A percentile compares a stretch with the other conserved stretches of the same genome.
phyloP scores from a whole-genome alignment of 2,888 invertebrate species.

The Patella pellucida region DNA sequence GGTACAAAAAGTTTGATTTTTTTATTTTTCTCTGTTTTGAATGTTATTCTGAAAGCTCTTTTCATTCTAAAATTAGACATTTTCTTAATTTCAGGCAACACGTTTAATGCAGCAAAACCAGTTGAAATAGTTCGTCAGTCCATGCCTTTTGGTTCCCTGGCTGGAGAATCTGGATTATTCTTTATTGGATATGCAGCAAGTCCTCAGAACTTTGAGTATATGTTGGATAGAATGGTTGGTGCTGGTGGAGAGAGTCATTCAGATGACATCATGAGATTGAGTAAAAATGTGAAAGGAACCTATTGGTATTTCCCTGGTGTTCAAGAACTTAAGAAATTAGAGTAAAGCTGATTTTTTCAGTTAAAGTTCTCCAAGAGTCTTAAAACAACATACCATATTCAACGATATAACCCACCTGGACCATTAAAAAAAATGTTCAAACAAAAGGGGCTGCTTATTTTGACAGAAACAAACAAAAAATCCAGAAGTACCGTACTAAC shows the following conservation, averaged over 20 bases:
- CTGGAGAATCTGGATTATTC: slow-evolving; percentile 66
- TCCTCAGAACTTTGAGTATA: slow-evolving; percentile 67
- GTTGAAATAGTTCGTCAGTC: slow-evolving; percentile 70
- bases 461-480: too few species aligned
- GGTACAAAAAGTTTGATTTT: too few species aligned
- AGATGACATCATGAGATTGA: slow-evolving; percentile 69
- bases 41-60: not conserved
- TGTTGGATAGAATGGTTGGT: slow-evolving; percentile 71
- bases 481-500: too few species aligned
- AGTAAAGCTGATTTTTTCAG: slow-evolving; percentile 18
- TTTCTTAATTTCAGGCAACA: slow-evolving; percentile 52
- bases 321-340: slow-evolving; percentile 59
- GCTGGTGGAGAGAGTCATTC: slow-evolving; percentile 58
- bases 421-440: too few species aligned
- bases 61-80: not conserved
- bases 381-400: too few species aligned
- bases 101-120: slow-evolving; percentile 61
- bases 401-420: too few species aligned
- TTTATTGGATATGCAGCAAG: slow-evolving; percentile 69
- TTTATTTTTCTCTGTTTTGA: too few species aligned
- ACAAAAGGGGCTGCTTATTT: too few species aligned
- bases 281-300: slow-evolving; percentile 64
- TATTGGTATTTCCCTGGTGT: slow-evolving; percentile 71
- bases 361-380: too few species aligned
- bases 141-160: slow-evolving; percentile 67